Evolutionary conservation across 2,113 vertebrate genomes (phyloP), one percentile per base, ranked within the genome.

Genomic region (Synchiropus splendidus): DNA sequence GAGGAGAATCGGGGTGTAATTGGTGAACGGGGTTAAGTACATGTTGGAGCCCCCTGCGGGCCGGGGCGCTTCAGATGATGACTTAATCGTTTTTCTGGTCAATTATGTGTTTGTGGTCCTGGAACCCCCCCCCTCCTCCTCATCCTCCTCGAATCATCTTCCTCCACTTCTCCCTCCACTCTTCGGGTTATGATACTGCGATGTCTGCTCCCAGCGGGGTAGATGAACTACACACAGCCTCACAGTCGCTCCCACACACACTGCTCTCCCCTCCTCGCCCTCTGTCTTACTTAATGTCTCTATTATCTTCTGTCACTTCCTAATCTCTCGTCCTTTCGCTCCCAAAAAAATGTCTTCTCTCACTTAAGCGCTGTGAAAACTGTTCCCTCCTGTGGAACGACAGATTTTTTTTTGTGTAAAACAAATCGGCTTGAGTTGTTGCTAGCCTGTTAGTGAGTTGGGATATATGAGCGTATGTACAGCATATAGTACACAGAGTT

Each of bases 81-180:
- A 95, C 94, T 98, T 96, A 95, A 97, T 97, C 90, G 92, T 94
- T 96, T 80, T 94, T 95, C 92, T 94, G 91, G 89, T 96, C 94
- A 97, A 95, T 98, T 97, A 96, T 94, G 90, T 92, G 89, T 89
- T 88, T 94, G 91, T 83, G 86, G 89, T 87, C 84, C 85, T 27
- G 21, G 21, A 80, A 75, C 52, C 38, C 39, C 54, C 55, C n/a
- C 45, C 21, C 21, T 41, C 39, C 46, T 5, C 9, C 18, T 27
- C 10, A 31, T 30, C 35, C 15, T 39, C 40, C 16, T 27, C 21
- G 21, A 27, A 27, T 27, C 21, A 27, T 27, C 37, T 39, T 18
- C 12, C 12, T 16, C 58, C 45, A 45, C 36, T 54, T 50, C 64
- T 45, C 48, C 58, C 51, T 58, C 45, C 59, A 51, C 67, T 69